Evolutionary conservation across 2,888 invertebrate genomes (phyloP).

Genomic region (Ophonus ardosiacus): DNA sequence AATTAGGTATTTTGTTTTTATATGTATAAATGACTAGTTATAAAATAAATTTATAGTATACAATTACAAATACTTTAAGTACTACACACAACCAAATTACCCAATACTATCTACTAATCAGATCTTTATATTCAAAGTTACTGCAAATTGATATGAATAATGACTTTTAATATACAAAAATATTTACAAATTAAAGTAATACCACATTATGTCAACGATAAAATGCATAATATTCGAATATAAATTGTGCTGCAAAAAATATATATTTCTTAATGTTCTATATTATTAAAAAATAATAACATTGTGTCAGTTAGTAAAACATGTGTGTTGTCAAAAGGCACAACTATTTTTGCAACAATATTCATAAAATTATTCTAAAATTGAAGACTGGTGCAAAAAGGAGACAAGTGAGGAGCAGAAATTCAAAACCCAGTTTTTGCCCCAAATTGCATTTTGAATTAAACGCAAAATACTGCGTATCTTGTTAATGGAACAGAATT

Average conservation of each 20-base stretch:
- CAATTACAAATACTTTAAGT: conserved; percentile 39
- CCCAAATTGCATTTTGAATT: no score
- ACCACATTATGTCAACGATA: conserved; percentile 25
- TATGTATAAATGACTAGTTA: conserved; percentile 53
- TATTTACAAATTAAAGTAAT: conserved; percentile 35
- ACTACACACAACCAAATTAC: conserved; percentile 41
- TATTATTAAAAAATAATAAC: conserved; percentile 60
- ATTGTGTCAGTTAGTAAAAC: conserved; percentile 52
- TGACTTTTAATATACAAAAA: conserved; percentile 14
- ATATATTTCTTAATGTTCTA: conserved; percentile 46
- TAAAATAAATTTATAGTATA: conserved; percentile 41
- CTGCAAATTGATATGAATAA: conserved; percentile 13
- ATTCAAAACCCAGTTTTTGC: no score
- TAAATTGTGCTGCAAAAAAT: conserved; percentile 59
- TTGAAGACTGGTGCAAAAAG: no score
- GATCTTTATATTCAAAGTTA: neutral
- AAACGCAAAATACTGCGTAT: no score
- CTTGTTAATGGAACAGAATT: no score
- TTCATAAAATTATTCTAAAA: conserved; percentile 24
- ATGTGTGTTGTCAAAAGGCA: conserved; percentile 62
- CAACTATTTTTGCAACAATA: conserved; percentile 61
- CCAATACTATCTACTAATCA: conserved; percentile 29
- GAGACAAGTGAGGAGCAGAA: no score
- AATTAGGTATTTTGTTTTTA: conserved; percentile 18
- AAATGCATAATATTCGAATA: conserved; percentile 22